Conservation (phyloP, 2,888 invertebrate species). For the Tipula helvola region DNA sequence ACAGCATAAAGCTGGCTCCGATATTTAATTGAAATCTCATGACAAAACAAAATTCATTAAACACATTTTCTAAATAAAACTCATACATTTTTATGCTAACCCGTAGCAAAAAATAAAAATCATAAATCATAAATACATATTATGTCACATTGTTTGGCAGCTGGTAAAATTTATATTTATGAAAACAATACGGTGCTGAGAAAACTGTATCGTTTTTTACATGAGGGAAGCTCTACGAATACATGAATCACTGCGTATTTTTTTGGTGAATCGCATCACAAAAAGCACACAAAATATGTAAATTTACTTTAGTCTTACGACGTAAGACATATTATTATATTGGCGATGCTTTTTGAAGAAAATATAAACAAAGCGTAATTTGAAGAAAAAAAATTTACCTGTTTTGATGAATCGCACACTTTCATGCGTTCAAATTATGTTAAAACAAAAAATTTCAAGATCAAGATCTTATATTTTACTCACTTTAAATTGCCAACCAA, state of each 20-base stretch:
- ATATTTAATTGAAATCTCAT: background rate
- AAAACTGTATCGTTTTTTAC: background rate
- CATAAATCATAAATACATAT: background rate
- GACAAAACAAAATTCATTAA: background rate
- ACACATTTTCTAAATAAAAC: background rate
- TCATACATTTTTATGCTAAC: background rate
- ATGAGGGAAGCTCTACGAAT: background rate
- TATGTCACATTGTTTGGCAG: background rate
- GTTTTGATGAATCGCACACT: background rate
- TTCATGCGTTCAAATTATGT: background rate
- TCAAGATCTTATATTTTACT: background rate
- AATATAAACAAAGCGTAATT: background rate
- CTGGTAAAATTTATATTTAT: background rate
- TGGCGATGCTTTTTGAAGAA: background rate
- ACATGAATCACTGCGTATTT: background rate
- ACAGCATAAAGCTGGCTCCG: background rate
- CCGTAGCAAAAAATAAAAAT: background rate
- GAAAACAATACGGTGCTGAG: background rate
- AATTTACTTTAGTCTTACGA: background rate
- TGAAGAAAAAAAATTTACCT: background rate
- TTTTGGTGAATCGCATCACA: background rate
- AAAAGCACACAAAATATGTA: background rate
- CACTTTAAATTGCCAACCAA: background rate
- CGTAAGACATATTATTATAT: background rate
- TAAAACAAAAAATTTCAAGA: background rate